Evolutionary conservation across 2,113 vertebrate genomes (phyloP).

Genomic region (Periophthalmus modestus): DNA sequence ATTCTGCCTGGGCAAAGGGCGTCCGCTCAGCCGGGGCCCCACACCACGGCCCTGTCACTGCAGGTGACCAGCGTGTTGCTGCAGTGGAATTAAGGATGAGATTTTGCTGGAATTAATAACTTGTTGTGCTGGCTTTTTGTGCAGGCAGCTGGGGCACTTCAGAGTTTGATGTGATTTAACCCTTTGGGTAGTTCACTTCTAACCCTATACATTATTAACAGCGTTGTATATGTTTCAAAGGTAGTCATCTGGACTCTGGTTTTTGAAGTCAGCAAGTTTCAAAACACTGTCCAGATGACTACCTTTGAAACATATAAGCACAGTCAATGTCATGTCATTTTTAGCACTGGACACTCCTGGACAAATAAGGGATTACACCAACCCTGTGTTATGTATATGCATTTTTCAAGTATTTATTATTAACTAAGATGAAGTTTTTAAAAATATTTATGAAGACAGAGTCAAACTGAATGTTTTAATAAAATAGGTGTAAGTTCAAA

Average conservation of each 20-base stretch:
- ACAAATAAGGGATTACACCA: no score
- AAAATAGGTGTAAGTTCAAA: not conserved
- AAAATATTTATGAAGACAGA: not conserved
- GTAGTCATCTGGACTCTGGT: no score
- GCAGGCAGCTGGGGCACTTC: constrained; percentile 49
- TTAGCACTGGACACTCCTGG: no score
- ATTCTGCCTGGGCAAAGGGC: constrained; percentile 59
- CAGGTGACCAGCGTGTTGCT: constrained; percentile 61
- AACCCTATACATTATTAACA: constrained; percentile 71
- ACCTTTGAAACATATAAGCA: no score
- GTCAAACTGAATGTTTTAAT: not conserved
- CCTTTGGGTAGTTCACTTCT: constrained; percentile 66
- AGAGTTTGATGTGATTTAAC: constrained; percentile 67
- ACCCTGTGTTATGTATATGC: not conserved
- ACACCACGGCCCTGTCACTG: constrained; percentile 50
- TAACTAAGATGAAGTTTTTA: no score
- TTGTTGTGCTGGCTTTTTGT: constrained; percentile 39
- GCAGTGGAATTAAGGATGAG: constrained; percentile 45
- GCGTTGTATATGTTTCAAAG: constrained; percentile 21
- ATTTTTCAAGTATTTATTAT: not conserved
- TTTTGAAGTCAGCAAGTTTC: no score
- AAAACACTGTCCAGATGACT: no score
- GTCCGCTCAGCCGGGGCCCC: constrained; percentile 36
- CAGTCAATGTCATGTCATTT: no score
- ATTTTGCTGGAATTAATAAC: constrained; percentile 65